Evolutionary conservation across 2,797 vertebrate species (phyloP).

Genomic region (Fratercula arctica): DNA sequence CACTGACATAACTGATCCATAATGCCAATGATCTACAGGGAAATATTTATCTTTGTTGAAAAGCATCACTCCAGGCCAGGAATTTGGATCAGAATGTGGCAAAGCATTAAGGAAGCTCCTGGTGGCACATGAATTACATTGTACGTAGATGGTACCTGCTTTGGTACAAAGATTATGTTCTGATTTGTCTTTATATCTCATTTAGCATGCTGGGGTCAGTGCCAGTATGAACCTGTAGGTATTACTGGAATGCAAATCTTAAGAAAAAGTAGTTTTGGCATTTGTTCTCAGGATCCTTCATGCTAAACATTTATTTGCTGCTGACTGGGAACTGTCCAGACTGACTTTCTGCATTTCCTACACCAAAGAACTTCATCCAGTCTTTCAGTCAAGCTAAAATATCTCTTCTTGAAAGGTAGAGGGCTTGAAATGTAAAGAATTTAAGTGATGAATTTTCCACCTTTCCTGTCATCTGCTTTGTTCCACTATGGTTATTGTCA

Average conservation of each 20-base stretch:
- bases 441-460: neutral
- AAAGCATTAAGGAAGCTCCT: neutral
- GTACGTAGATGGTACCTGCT: neutral
- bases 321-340: neutral
- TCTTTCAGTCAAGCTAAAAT: neutral
- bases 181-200: neutral
- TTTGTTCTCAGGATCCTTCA: neutral
- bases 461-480: neutral
- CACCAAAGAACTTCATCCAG: neutral
- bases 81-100: neutral
- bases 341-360: neutral
- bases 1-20: neutral
- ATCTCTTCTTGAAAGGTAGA: neutral
- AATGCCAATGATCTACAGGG: neutral
- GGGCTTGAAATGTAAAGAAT: neutral
- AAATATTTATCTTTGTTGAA: neutral
- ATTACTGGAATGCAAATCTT: neutral
- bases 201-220: neutral
- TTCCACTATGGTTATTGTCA: neutral
- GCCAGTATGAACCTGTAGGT: neutral
- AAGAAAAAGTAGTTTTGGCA: neutral
- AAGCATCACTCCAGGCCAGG: neutral
- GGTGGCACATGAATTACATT: neutral
- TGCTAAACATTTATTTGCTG: neutral
- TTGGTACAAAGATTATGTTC: neutral